phyloP scores from a whole-genome alignment of 2,888 invertebrate genomes.

The Dioctria rufipes region DNA sequence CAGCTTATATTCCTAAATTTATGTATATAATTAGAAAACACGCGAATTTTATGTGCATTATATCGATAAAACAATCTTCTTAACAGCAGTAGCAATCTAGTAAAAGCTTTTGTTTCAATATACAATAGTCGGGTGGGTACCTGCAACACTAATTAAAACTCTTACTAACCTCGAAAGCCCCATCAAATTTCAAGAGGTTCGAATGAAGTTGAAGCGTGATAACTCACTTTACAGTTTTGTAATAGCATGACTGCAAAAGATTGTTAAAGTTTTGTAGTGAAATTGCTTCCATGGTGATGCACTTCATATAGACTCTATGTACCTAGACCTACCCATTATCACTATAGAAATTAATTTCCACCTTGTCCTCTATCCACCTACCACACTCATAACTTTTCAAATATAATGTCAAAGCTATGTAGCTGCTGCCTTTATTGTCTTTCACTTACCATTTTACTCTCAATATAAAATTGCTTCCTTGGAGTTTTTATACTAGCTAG shows the following conservation, averaged over 20 bases:
- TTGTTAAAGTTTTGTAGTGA: constrained; percentile 26
- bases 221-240: not conserved
- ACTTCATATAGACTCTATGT: not conserved
- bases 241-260: constrained; percentile 22
- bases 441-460: constrained; percentile 33
- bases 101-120: constrained; percentile 8
- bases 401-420: not conserved
- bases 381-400: not conserved
- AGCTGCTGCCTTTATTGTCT: constrained; percentile 25
- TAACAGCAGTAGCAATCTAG: not conserved
- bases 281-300: constrained; percentile 15
- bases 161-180: too few relatives aligned
- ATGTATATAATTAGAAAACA: constrained; percentile 2
- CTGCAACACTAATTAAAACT: too few relatives aligned
- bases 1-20: too few relatives aligned
- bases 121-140: too few relatives aligned
- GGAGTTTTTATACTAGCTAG: not conserved
- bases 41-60: constrained; percentile 23
- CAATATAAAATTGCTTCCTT: constrained; percentile 43
- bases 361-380: not conserved
- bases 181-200: too few relatives aligned
- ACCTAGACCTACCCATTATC: too few relatives aligned
- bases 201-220: constrained; percentile 1
- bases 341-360: not conserved
- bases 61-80: constrained; percentile 36